These are phyloP conservation scores for Drosophila cognata DNA, from an alignment of 2,888 invertebrate species.

Conservation along the genomic window DNA sequence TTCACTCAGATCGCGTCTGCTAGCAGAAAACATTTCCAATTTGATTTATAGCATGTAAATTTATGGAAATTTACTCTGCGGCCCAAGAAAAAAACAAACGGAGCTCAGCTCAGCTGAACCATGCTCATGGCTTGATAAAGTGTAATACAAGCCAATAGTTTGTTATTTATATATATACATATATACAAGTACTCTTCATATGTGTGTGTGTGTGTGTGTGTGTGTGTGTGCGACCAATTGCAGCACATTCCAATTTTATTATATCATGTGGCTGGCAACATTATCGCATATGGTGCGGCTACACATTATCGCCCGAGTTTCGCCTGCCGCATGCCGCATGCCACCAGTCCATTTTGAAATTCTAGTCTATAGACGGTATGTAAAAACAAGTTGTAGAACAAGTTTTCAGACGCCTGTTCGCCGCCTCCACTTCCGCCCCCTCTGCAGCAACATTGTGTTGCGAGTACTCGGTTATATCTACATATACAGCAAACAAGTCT, in stretches of 20 bases:
- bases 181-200: constrained; percentile 1
- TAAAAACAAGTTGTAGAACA: constrained; percentile 82
- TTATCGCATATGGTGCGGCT: constrained; percentile 75
- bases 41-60: constrained; percentile 80
- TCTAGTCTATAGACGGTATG: constrained; percentile 64
- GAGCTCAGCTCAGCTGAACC: constrained; percentile 35
- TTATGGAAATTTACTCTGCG: constrained; percentile 76
- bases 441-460: constrained; percentile 45
- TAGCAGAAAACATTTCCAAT: constrained; percentile 64
- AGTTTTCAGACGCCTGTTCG: constrained; percentile 79
- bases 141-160: constrained; percentile 64
- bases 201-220: constrained; percentile 4
- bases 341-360: constrained; percentile 34
- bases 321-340: constrained; percentile 16
- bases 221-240: constrained; percentile 51
- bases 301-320: constrained; percentile 59
- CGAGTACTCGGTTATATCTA: constrained; percentile 42
- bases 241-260: constrained; percentile 77
- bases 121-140: constrained; percentile 57
- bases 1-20: constrained; percentile 31
- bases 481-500: constrained; percentile 72
- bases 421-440: constrained; percentile 14
- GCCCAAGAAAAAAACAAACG: constrained; percentile 37
- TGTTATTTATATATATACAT: constrained; percentile 37
- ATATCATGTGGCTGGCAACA: constrained; percentile 75